Percentiles rank a stretch among this genome's conserved stretches.
phyloP scores from a whole-genome alignment of 2,888 invertebrate genomes.

The Bibio marci region DNA sequence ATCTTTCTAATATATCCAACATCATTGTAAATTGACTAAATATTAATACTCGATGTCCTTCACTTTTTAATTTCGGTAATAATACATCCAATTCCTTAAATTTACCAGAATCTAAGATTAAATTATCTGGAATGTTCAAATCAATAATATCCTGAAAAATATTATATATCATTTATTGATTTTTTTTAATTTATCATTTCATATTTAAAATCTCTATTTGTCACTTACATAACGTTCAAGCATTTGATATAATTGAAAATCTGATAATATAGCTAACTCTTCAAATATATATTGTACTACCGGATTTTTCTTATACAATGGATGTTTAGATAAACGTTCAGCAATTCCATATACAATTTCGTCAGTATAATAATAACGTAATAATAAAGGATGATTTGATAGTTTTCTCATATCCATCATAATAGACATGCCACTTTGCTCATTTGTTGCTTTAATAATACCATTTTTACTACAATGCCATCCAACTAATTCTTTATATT shows the following conservation, averaged over 20 bases:
- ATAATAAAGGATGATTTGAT: slow-evolving; percentile 82
- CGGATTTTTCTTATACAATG: slow-evolving; percentile 49
- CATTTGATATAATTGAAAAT: slow-evolving; percentile 77
- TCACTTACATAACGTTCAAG: slow-evolving; percentile 40
- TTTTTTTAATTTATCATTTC: slow-evolving; percentile 1
- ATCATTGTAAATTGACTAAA: slow-evolving; percentile 96
- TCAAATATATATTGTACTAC: slow-evolving; percentile 67
- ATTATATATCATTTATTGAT: not conserved
- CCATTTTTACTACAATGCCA: slow-evolving; percentile 46
- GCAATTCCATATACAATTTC: slow-evolving; percentile 48
- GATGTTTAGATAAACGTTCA: slow-evolving; percentile 43
- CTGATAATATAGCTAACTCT: slow-evolving; percentile 74
- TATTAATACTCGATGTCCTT: slow-evolving; percentile 69
- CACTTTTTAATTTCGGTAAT: slow-evolving; percentile 52
- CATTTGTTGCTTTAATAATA: slow-evolving; percentile 35
- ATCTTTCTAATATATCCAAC: slow-evolving; percentile 82
- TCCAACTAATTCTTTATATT: slow-evolving; percentile 59
- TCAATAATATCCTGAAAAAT: slow-evolving; percentile 38
- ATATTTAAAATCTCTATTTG: slow-evolving; percentile 14
- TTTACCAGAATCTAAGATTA: slow-evolving; percentile 76
- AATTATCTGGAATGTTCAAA: slow-evolving; percentile 43
- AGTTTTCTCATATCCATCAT: slow-evolving; percentile 89
- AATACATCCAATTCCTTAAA: slow-evolving; percentile 61
- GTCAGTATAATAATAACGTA: slow-evolving; percentile 56
- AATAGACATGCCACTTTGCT: slow-evolving; percentile 53